phyloP scores from a whole-genome alignment of 30 jellyfish, hydroid and myxozoan genomes.

The Haliclystus octoradiatus region DNA sequence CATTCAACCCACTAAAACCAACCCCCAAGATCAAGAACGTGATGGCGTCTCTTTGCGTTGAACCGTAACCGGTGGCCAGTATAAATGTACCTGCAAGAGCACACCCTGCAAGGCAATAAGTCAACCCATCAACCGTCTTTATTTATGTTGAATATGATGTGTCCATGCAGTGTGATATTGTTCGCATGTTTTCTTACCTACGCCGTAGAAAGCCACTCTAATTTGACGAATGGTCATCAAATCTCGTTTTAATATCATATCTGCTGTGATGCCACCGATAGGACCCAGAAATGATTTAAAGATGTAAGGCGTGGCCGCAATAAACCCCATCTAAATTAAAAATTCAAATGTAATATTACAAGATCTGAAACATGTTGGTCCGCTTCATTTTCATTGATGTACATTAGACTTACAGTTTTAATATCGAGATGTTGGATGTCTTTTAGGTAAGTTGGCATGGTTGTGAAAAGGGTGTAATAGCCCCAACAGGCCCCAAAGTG shows the following conservation, averaged over 20 bases:
- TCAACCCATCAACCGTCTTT: too few species aligned
- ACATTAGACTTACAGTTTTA: conserved; percentile 53
- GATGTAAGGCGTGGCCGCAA: conserved; percentile 85
- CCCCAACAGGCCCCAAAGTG: conserved; percentile 99
- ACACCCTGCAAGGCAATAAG: conserved; percentile 44
- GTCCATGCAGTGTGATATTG: too few species aligned
- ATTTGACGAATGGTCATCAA: conserved; percentile 59
- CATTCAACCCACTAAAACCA: conserved; percentile 91
- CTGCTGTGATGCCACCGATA: conserved; percentile 88
- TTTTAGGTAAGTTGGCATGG: conserved; percentile 80
- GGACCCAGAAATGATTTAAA: conserved; percentile 89
- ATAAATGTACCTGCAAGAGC: conserved; percentile 72
- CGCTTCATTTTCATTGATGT: neutral
- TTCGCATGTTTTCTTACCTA: conserved; percentile 61
- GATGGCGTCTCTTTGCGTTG: conserved; percentile 68
- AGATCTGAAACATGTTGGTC: neutral
- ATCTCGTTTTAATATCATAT: conserved; percentile 30
- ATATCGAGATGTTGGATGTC: conserved; percentile 83
- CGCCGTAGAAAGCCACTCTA: conserved; percentile 76
- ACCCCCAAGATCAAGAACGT: conserved; percentile 76
- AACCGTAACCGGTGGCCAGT: conserved; percentile 73
- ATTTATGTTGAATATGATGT: too few species aligned
- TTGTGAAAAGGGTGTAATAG: conserved; percentile 78
- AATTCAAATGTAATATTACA: too few species aligned
- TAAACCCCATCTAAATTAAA: conserved; percentile 78